Evolutionary conservation across 2,113 vertebrate genomes (phyloP).

Genomic region (Romanogobio albipinnatus): DNA sequence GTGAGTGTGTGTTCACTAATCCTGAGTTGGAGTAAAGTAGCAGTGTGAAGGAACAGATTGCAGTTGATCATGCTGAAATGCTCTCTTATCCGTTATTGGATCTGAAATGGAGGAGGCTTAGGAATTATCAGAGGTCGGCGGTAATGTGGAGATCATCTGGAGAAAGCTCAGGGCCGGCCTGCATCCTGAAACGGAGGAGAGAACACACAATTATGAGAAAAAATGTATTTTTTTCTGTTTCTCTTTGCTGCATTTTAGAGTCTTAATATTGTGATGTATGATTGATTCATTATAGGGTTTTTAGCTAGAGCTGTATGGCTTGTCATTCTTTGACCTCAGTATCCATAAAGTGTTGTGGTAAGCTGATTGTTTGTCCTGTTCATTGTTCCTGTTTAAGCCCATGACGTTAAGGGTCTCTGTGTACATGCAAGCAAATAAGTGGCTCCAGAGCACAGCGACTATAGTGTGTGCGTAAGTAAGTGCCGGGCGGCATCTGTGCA

Average conservation of each 20-base stretch:
- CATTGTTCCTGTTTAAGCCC: not conserved
- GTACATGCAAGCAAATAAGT: not conserved
- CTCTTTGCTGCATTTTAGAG: not conserved
- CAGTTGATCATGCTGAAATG: slow-evolving; percentile 89
- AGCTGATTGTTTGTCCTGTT: slow-evolving; percentile 19
- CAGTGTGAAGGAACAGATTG: slow-evolving; percentile 87
- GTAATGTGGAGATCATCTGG: slow-evolving; percentile 95
- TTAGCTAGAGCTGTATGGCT: not conserved
- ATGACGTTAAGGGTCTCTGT: not conserved
- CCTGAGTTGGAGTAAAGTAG: slow-evolving; percentile 82
- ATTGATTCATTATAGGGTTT: not conserved
- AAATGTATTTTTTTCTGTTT: not conserved
- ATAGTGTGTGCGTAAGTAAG: slow-evolving; percentile 20
- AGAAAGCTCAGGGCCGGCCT: slow-evolving; percentile 71
- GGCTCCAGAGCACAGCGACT: not conserved
- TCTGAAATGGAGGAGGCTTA: slow-evolving; percentile 94
- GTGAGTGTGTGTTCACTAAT: slow-evolving; percentile 75
- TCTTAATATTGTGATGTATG: not conserved
- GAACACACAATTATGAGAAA: slow-evolving; percentile 23
- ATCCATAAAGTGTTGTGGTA: not conserved
- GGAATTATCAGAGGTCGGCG: slow-evolving; percentile 91
- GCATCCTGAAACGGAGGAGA: slow-evolving; percentile 57
- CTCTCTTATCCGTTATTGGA: slow-evolving; percentile 91
- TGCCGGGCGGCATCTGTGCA: slow-evolving; percentile 28
- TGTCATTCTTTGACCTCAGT: not conserved